Percentiles rank a stretch among this genome's conserved stretches.
phyloP scores from a whole-genome alignment of 2,888 invertebrate species.

The Pimpla rufipes region DNA sequence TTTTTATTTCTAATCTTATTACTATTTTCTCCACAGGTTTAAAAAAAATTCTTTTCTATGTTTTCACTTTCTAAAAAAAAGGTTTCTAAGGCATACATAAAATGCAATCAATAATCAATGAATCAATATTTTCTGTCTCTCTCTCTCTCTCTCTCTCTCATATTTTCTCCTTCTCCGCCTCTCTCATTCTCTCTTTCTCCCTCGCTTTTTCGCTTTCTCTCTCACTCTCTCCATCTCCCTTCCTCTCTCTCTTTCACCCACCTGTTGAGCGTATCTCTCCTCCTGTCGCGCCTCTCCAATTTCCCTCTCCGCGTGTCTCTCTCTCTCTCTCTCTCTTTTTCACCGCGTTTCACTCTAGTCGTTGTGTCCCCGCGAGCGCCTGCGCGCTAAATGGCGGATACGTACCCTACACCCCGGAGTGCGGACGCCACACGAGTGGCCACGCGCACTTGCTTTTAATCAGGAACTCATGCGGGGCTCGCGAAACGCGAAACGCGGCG shows the following conservation, averaged over 20 bases:
- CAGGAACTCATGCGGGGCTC: slow-evolving; percentile 57
- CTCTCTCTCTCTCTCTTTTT: slow-evolving; percentile 41
- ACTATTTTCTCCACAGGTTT: no score
- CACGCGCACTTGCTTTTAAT: slow-evolving; percentile 67
- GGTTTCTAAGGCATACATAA: no score
- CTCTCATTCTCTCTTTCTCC: background rate
- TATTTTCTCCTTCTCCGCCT: no score
- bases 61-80: no score
- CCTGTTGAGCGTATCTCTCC: slow-evolving; percentile 59
- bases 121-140: no score
- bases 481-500: slow-evolving; percentile 32
- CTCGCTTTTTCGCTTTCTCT: background rate
- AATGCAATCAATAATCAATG: no score
- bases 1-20: no score
- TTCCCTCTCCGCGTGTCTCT: slow-evolving; percentile 26
- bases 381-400: slow-evolving; percentile 65
- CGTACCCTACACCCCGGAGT: slow-evolving; percentile 41
- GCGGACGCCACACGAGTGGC: background rate
- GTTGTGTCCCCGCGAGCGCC: slow-evolving; percentile 55
- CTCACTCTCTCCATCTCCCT: slow-evolving; percentile 4
- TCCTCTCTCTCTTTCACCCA: background rate
- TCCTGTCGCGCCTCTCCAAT: slow-evolving; percentile 40
- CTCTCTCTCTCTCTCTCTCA: slow-evolving; percentile 41
- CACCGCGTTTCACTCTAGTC: background rate
- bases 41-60: no score